Conservation (phyloP, 2,113 vertebrate species). For the Cololabis saira region DNA sequence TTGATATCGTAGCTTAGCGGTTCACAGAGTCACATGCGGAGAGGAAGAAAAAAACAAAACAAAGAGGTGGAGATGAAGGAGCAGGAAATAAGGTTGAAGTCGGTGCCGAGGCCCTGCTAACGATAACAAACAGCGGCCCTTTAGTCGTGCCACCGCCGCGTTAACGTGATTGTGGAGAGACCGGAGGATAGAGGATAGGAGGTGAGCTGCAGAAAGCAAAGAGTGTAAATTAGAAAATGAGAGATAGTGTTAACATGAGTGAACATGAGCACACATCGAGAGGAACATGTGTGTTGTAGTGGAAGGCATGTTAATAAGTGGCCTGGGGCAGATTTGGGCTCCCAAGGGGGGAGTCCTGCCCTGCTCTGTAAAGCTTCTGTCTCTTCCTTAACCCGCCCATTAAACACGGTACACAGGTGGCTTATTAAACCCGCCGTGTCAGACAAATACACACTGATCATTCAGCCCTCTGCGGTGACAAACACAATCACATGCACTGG, state of each 20-base stretch:
- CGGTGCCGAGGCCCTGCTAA: not conserved
- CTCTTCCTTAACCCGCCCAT: conserved; percentile 79
- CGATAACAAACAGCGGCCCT: too few relatives aligned
- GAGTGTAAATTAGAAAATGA: conserved; percentile 52
- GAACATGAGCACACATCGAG: conserved; percentile 47
- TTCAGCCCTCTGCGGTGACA: conserved; percentile 45
- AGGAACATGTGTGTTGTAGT: conserved; percentile 65
- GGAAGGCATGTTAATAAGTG: conserved; percentile 78
- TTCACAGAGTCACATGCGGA: conserved; percentile 44
- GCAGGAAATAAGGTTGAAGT: not conserved
- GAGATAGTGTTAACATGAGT: conserved; percentile 43
- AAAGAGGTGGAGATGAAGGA: conserved; percentile 24
- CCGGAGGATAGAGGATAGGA: conserved; percentile 9
- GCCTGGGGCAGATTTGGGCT: conserved; percentile 69
- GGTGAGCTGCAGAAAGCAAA: conserved; percentile 33
- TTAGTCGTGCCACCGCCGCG: too few relatives aligned
- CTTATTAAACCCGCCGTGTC: conserved; percentile 74
- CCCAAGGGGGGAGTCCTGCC: conserved; percentile 71
- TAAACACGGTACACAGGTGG: conserved; percentile 82
- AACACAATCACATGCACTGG: conserved; percentile 39
- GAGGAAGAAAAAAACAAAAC: not conserved
- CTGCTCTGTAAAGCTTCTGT: conserved; percentile 70
- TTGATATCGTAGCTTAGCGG: conserved; percentile 62
- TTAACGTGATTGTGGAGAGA: not conserved
- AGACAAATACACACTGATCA: conserved; percentile 58